phyloP scores from a whole-genome alignment of 1,140 invertebrate genomes.

The Cotesia chilonis region DNA sequence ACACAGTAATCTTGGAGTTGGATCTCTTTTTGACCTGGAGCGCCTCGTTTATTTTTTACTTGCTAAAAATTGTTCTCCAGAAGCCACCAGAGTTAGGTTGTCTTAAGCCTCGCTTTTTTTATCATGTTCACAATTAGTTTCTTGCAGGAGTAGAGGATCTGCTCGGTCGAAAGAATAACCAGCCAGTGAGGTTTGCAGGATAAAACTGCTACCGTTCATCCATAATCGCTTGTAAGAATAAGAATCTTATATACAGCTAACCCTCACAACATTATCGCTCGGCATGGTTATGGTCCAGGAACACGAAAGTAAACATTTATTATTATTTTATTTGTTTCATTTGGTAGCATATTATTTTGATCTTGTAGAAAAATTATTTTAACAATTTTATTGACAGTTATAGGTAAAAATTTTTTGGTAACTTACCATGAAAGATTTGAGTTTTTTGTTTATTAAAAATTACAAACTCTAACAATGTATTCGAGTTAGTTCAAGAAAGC shows the following conservation, averaged over 20 bases:
- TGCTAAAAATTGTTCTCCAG: constrained; percentile 37
- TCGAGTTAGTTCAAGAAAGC: too few species aligned
- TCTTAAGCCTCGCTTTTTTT: constrained; percentile 44
- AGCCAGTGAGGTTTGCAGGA: constrained; percentile 20
- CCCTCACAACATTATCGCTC: constrained; percentile 43
- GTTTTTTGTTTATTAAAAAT: too few species aligned
- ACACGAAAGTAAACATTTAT: constrained; percentile 42
- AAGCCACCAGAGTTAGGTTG: constrained; percentile 16
- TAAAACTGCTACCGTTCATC: constrained; percentile 55
- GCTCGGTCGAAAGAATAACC: neutral
- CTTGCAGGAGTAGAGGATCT: constrained; percentile 28
- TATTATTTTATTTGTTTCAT: too few species aligned
- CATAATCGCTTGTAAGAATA: constrained; percentile 51
- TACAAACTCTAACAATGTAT: too few species aligned
- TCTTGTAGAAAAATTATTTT: too few species aligned
- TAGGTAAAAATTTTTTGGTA: too few species aligned
- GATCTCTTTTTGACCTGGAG: neutral
- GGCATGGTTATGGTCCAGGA: constrained; percentile 46
- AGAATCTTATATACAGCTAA: neutral
- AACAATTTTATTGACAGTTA: too few species aligned
- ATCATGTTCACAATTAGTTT: constrained; percentile 49
- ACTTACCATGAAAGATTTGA: too few species aligned
- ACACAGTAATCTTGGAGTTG: too few species aligned
- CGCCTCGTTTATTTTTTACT: too few species aligned
- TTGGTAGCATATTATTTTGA: too few species aligned